phyloP scores from a whole-genome alignment of 2,113 vertebrate genomes.

The Camelus dromedarius region DNA sequence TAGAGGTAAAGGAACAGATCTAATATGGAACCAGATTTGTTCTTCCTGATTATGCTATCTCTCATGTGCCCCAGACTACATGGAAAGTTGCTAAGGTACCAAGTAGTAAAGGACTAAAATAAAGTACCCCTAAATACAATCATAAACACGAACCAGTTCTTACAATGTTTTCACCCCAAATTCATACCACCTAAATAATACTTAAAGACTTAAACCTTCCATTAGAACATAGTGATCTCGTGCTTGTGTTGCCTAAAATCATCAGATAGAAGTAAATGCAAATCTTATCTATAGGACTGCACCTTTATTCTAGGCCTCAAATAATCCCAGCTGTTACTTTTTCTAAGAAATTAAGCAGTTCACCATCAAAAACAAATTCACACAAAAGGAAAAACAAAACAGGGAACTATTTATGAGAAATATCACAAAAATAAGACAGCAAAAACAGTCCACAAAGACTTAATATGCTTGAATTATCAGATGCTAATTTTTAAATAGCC shows the following conservation, averaged over 20 bases:
- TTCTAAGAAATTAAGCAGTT: neutral
- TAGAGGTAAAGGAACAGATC: too few relatives aligned
- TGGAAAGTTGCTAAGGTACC: neutral
- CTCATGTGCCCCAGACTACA: neutral
- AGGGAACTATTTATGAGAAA: neutral
- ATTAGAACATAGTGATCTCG: neutral
- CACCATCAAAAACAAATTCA: neutral
- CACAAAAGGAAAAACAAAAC: neutral
- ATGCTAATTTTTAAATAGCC: neutral
- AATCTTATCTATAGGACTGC: neutral
- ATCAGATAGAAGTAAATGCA: neutral
- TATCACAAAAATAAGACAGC: neutral
- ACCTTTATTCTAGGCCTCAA: neutral
- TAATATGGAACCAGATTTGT: too few relatives aligned
- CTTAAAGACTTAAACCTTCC: neutral
- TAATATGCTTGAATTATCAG: neutral
- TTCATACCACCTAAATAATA: neutral
- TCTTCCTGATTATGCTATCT: too few relatives aligned
- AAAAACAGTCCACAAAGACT: neutral
- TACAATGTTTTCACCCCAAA: neutral
- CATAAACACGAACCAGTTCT: neutral
- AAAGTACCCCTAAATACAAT: neutral
- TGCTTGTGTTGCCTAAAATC: neutral
- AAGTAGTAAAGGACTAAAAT: neutral
- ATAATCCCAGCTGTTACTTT: neutral